Evolutionary conservation across 2,888 invertebrate species (phyloP).

Genomic region (Caenorhabditis virilis): DNA sequence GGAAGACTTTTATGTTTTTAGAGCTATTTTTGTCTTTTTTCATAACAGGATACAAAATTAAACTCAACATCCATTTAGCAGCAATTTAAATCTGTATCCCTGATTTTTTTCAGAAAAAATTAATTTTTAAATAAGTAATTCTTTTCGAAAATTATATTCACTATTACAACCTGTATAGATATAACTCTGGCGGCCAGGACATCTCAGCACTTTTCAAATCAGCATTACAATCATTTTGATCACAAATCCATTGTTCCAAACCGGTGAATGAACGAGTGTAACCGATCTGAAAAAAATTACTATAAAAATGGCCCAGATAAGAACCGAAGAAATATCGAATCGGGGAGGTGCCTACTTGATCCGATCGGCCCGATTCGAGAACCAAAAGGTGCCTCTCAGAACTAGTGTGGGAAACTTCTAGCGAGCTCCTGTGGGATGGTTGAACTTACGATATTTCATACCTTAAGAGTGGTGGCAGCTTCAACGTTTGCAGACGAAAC

Average conservation of each 20-base stretch:
- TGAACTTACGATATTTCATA: slow-evolving; percentile 5
- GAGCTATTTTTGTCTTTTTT: too few species aligned
- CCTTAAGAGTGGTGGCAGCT: slow-evolving; percentile 29
- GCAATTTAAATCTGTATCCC: too few species aligned
- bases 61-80: too few species aligned
- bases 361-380: too few species aligned
- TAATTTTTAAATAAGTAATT: slow-evolving; percentile 1
- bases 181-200: slow-evolving; percentile 44
- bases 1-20: too few species aligned
- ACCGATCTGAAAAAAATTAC: slow-evolving; percentile 27
- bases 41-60: too few species aligned
- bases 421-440: too few species aligned
- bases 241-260: slow-evolving; percentile 47
- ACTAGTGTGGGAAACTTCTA: too few species aligned
- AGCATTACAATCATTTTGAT: slow-evolving; percentile 34
- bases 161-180: slow-evolving; percentile 36
- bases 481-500: slow-evolving; percentile 20
- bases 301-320: background rate
- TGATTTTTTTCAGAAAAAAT: background rate
- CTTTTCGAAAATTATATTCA: background rate
- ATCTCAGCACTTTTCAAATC: slow-evolving; percentile 44
- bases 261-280: slow-evolving; percentile 43
- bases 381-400: too few species aligned
- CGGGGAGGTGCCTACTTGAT: too few species aligned
- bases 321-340: too few species aligned